These are phyloP conservation scores for Agrilus cyanescens DNA, from an alignment of 2,888 invertebrate genomes.

Conservation along the genomic window DNA sequence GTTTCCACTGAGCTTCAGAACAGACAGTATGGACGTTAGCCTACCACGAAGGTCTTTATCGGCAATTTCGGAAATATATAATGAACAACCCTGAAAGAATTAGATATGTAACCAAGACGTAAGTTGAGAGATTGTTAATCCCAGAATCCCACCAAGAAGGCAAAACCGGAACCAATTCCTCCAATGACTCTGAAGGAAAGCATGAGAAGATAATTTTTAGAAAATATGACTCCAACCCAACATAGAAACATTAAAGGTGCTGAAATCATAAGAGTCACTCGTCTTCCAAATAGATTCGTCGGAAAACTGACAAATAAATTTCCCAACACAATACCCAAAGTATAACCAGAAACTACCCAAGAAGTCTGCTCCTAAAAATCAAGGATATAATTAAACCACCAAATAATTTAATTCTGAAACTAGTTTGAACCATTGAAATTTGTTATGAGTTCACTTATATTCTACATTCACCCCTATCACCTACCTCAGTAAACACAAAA, in stretches of 20 bases:
- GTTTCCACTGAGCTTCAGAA: constrained; percentile 32
- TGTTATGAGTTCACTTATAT: too few species aligned
- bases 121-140: neutral
- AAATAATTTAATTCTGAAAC: too few species aligned
- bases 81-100: constrained; percentile 28
- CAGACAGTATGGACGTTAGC: constrained; percentile 23
- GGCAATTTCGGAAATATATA: constrained; percentile 33
- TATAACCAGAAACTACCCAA: constrained; percentile 44
- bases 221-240: constrained; percentile 30
- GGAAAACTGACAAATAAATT: constrained; percentile 42
- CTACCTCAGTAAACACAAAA: too few species aligned
- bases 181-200: constrained; percentile 49
- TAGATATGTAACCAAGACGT: neutral
- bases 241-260: constrained; percentile 41
- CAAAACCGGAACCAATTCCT: constrained; percentile 42
- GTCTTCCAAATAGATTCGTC: constrained; percentile 44
- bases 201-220: constrained; percentile 35
- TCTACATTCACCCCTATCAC: too few species aligned
- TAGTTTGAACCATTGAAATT: too few species aligned
- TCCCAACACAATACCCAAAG: constrained; percentile 43
- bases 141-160: constrained; percentile 44
- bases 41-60: constrained; percentile 39
- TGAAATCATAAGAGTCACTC: constrained; percentile 38
- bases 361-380: constrained; percentile 36
- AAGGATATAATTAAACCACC: too few species aligned